phyloP scores from a whole-genome alignment of 2,113 vertebrate genomes.

The Gopherus flavomarginatus region DNA sequence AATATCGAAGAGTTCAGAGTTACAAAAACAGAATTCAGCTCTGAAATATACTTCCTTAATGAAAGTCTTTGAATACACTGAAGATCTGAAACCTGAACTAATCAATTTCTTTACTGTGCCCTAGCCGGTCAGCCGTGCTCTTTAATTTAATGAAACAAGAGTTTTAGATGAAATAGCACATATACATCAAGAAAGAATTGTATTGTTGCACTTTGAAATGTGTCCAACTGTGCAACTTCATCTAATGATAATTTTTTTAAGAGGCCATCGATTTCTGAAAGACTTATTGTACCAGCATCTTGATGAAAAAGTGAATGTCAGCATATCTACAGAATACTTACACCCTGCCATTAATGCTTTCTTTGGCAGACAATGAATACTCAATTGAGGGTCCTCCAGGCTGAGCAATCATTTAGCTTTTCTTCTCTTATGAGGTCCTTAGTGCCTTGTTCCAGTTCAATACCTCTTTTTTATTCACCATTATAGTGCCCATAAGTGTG shows the following conservation, averaged over 20 bases:
- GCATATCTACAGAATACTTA: constrained; percentile 86
- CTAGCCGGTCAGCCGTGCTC: constrained; percentile 82
- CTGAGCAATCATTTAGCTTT: constrained; percentile 87
- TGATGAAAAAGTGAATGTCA: constrained; percentile 87
- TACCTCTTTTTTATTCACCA: constrained; percentile 86
- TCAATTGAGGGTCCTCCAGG: constrained; percentile 84
- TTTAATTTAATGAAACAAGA: constrained; percentile 90
- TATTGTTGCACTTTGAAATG: constrained; percentile 88
- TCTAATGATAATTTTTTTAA: constrained; percentile 88
- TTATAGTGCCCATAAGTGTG: constrained; percentile 84
- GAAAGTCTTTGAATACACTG: constrained; percentile 83
- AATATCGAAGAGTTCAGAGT: constrained; percentile 67
- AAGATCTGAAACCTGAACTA: constrained; percentile 85
- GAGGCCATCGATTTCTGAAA: constrained; percentile 86
- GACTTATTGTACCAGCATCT: constrained; percentile 85
- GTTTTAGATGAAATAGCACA: constrained; percentile 85
- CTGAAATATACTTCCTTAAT: constrained; percentile 79
- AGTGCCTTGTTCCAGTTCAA: constrained; percentile 88
- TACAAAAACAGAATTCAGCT: constrained; percentile 80
- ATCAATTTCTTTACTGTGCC: constrained; percentile 86
- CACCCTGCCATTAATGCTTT: constrained; percentile 86
- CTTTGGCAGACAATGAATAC: constrained; percentile 88
- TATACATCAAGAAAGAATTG: constrained; percentile 86
- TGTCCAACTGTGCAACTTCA: constrained; percentile 88
- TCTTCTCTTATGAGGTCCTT: constrained; percentile 85